Evolutionary conservation across 2,888 invertebrate species (phyloP), one percentile per base, ranked within the genome.

Genomic region (Lithophane leautieri): DNA sequence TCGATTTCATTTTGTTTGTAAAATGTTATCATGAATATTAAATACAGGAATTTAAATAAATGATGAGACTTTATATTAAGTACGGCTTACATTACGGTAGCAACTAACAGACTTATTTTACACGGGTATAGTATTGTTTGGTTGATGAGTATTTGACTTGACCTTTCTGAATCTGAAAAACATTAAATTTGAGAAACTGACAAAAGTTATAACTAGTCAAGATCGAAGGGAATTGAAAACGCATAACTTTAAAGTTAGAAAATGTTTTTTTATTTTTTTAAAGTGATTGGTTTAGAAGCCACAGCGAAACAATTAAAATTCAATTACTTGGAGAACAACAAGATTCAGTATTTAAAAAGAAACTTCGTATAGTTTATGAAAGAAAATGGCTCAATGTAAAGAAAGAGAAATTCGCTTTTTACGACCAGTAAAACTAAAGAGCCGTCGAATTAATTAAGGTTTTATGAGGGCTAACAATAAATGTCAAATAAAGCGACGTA

Each of bases 21-120:
- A 85, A 82, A 86, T 78, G 66, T 69, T 78, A 68, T 58, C 70
- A 86, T 83, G 83, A 83, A 83, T 83, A 86, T 83, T 71, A 61
- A 61, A 86, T 66, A 66, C 22, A 50, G 47, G 28, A 60, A 86
- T 83, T 83, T 86, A 79, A 83, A 83, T 83, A 83, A 71, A 78
- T 73, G 63, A 71, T 73, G 58, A 58, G 63, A 28, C 67, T 52
- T 70, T 54, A 66, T 85, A 82, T 76, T 67, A 81, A 61, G 25
- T 68, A 70, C 22, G 47, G 62, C 25, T 76, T 83, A 68, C 47
- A 58, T 65, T 82, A 78, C 61, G 68, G 79, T 71, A 86, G 68
- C 58, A 25, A 62, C n/a, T 50, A 22, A 4, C 22, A 25, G 34
- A 66, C 66, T 34, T 34, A 14, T 68, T 58, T 47, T 63, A 65